phyloP scores from a whole-genome alignment of 2,888 invertebrate genomes.

The Palloptera scutellata region DNA sequence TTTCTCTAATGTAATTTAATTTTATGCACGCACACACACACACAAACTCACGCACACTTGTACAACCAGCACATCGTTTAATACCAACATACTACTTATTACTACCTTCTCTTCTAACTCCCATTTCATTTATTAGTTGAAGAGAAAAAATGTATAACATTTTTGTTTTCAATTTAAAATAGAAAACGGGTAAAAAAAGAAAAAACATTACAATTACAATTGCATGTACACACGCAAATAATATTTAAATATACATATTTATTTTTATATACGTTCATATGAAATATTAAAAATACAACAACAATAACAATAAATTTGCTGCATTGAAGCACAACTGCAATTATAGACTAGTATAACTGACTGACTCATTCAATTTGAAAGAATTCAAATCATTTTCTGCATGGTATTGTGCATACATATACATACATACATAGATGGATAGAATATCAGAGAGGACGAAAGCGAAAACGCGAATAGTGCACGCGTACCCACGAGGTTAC shows the following conservation, averaged over 20 bases:
- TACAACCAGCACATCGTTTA: no score
- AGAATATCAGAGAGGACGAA: no score
- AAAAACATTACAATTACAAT: conserved; percentile 41
- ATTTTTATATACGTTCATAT: no score
- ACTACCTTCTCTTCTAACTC: conserved; percentile 42
- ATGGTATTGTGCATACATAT: not conserved
- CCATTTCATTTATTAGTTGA: conserved; percentile 39
- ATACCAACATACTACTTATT: not conserved
- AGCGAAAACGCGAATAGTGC: no score
- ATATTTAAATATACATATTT: not conserved
- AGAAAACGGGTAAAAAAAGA: conserved; percentile 28
- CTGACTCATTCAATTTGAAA: conserved; percentile 11
- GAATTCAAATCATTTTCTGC: conserved; percentile 4
- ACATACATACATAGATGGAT: no score
- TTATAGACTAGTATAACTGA: conserved; percentile 13
- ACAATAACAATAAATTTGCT: conserved; percentile 6
- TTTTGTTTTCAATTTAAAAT: conserved; percentile 43
- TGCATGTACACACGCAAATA: conserved; percentile 55
- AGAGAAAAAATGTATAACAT: not conserved
- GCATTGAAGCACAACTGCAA: conserved; percentile 12
- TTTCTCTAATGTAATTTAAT: not conserved
- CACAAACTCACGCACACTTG: no score
- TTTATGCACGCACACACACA: no score
- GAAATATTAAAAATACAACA: conserved; percentile 9
- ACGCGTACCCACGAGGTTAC: no score